These are phyloP conservation scores for Zonotrichia albicollis DNA, from an alignment of 2,797 vertebrate genomes.

Conservation along the genomic window DNA sequence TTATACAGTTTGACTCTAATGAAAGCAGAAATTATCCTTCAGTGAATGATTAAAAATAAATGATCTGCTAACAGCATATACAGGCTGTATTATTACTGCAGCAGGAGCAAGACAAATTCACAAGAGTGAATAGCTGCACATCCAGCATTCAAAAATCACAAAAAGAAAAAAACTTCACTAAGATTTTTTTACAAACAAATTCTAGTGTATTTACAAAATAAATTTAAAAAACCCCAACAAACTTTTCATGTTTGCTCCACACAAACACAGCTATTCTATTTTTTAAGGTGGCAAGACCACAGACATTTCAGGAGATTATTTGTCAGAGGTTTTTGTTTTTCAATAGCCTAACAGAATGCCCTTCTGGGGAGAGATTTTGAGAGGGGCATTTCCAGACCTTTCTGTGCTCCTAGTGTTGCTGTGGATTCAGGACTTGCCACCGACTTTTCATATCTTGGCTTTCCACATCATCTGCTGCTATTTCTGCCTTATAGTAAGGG, in stretches of 20 bases:
- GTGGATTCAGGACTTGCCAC: background rate
- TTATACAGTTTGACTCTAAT: background rate
- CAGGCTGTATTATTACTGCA: background rate
- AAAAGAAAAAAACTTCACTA: background rate
- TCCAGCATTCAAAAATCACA: background rate
- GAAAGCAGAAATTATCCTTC: constrained; percentile 2
- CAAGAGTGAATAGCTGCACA: background rate
- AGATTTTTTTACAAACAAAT: background rate
- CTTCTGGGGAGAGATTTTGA: background rate
- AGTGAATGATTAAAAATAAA: constrained; percentile 50
- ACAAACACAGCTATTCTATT: background rate
- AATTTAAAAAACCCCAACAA: background rate
- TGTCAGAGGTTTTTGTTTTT: background rate
- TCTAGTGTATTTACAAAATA: background rate
- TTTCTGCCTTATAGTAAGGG: background rate
- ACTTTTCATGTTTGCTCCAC: background rate
- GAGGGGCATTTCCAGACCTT: background rate
- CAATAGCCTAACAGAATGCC: background rate
- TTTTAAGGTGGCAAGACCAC: background rate
- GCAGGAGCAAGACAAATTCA: background rate
- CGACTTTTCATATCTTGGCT: background rate
- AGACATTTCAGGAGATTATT: background rate
- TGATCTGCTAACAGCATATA: background rate
- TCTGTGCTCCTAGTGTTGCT: background rate
- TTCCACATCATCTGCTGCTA: background rate